These are phyloP conservation scores for Diachasmimorpha longicaudata DNA, from an alignment of 1,140 invertebrate genomes.

Conservation along the genomic window DNA sequence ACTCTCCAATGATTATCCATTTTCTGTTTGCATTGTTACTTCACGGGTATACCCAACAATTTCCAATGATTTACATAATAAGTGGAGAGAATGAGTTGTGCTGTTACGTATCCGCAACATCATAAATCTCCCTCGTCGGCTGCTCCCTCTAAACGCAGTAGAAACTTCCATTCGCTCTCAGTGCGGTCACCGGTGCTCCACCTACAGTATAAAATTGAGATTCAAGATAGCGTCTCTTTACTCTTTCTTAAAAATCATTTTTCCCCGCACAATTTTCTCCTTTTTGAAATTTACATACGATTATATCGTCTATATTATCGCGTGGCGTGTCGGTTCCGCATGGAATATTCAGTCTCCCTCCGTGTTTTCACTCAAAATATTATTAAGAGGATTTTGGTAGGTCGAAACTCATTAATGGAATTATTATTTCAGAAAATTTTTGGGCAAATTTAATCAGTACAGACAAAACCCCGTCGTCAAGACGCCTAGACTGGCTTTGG, in stretches of 20 bases:
- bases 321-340: conserved; percentile 26
- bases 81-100: conserved; percentile 16
- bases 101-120: conserved; percentile 3
- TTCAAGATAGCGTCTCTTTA: neutral
- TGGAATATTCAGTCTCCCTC: conserved; percentile 8
- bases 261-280: neutral
- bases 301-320: conserved; percentile 34
- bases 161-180: no score
- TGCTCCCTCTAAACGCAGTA: no score
- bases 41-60: conserved; percentile 35
- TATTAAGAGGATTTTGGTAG: neutral
- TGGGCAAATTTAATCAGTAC: neutral
- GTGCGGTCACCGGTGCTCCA: no score
- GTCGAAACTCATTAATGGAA: neutral
- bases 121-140: neutral
- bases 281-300: conserved; percentile 37
- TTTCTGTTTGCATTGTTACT: conserved; percentile 50
- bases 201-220: no score
- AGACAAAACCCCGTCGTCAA: conserved; percentile 7
- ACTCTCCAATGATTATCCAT: conserved; percentile 47
- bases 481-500: conserved; percentile 43
- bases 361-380: neutral
- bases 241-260: neutral
- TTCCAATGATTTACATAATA: conserved; percentile 49
- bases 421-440: neutral